These are phyloP conservation scores for Neodiprion virginianus DNA, from an alignment of 1,140 invertebrate genomes.

Conservation along the genomic window DNA sequence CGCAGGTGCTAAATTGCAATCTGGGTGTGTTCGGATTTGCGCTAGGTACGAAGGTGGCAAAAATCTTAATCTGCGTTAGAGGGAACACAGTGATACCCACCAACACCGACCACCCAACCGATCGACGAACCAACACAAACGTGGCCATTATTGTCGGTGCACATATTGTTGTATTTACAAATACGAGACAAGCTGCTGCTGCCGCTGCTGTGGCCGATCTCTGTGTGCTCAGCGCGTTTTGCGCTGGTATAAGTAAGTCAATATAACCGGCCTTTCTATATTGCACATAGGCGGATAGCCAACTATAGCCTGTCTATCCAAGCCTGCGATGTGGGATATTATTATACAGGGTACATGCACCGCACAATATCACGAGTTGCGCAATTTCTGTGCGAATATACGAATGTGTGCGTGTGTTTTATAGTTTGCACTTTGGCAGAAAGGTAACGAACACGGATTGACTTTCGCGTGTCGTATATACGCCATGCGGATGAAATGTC, in stretches of 20 bases:
- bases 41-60: not conserved
- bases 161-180: conserved; percentile 1
- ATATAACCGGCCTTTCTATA: not conserved
- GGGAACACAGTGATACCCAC: no score
- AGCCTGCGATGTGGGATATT: not conserved
- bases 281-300: not conserved
- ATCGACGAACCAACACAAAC: no score
- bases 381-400: not conserved
- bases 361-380: not conserved
- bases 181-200: not conserved
- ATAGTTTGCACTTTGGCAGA: no score
- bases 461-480: no score
- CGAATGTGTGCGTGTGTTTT: no score
- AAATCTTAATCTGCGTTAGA: no score
- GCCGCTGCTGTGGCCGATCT: not conserved
- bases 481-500: no score
- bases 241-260: not conserved
- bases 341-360: not conserved
- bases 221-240: not conserved
- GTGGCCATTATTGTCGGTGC: not conserved
- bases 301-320: no score
- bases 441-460: no score
- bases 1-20: no score
- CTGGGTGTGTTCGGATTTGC: not conserved
- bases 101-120: no score